Conservation (phyloP, 1,140 invertebrate genomes). For the Maconellicoccus hirsutus region DNA sequence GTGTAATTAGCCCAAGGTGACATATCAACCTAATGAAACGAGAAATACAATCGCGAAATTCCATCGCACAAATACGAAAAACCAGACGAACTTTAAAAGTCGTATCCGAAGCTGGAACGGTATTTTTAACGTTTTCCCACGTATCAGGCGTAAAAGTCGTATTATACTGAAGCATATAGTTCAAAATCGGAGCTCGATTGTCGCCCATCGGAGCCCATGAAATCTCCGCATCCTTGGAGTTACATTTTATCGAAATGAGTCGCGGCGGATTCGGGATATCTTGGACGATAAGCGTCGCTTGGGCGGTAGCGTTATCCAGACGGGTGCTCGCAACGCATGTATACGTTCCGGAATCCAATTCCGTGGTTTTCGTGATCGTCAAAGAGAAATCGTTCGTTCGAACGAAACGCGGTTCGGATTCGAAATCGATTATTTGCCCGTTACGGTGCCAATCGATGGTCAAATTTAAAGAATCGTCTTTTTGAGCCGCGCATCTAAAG, state of each 20-base stretch:
- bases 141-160: constrained; percentile 86
- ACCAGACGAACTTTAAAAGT: constrained; percentile 45
- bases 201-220: constrained; percentile 81
- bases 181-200: constrained; percentile 85
- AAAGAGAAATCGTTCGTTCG: constrained; percentile 80
- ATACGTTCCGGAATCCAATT: constrained; percentile 87
- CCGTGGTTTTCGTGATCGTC: constrained; percentile 84
- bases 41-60: background rate
- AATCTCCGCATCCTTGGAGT: constrained; percentile 55
- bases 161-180: constrained; percentile 86
- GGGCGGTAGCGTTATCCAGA: constrained; percentile 68
- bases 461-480: constrained; percentile 65
- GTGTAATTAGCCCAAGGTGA: constrained; percentile 94
- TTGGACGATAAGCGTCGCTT: constrained; percentile 86
- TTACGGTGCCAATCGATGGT: constrained; percentile 81
- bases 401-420: constrained; percentile 67
- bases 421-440: constrained; percentile 74
- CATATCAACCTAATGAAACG: constrained; percentile 46
- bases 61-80: background rate
- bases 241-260: constrained; percentile 53
- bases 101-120: constrained; percentile 66
- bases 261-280: constrained; percentile 85
- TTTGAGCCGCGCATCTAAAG: constrained; percentile 83
- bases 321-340: constrained; percentile 89
- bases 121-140: constrained; percentile 68